Evolutionary conservation across 2,888 invertebrate species (phyloP).

Genomic region (Agonum fuliginosum): DNA sequence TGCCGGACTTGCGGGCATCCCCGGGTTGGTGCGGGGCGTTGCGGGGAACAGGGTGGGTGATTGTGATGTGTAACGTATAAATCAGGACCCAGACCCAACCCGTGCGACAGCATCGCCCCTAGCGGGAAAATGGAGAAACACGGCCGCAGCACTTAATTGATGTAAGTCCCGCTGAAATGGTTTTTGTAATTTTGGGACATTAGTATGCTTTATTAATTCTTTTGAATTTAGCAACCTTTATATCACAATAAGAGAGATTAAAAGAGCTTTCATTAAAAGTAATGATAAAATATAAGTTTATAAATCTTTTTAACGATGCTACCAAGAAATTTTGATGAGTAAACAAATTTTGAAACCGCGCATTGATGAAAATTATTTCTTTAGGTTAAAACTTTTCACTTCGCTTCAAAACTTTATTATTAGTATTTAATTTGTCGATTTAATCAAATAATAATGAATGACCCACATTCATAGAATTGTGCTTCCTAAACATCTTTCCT

Average conservation of each 20-base stretch:
- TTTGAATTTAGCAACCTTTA: background rate
- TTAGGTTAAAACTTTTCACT: too few species aligned
- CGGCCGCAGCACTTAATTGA: constrained; percentile 22
- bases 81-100: constrained; percentile 13
- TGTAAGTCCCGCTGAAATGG: constrained; percentile 8
- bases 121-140: constrained; percentile 13
- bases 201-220: constrained; percentile 18
- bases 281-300: too few species aligned
- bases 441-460: too few species aligned
- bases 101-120: background rate
- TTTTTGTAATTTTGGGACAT: constrained; percentile 19
- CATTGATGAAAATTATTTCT: too few species aligned
- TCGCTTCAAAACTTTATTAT: too few species aligned
- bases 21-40: background rate
- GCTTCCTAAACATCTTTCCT: too few species aligned
- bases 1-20: constrained; percentile 17
- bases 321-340: too few species aligned
- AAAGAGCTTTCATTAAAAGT: too few species aligned
- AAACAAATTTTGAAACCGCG: too few species aligned
- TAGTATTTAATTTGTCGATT: too few species aligned
- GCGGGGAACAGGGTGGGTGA: background rate
- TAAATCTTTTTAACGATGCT: too few species aligned
- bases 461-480: too few species aligned
- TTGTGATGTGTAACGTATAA: constrained; percentile 33
- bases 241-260: constrained; percentile 4